Conservation (phyloP, 2,113 vertebrate species). For the Austrofundulus limnaeus region DNA sequence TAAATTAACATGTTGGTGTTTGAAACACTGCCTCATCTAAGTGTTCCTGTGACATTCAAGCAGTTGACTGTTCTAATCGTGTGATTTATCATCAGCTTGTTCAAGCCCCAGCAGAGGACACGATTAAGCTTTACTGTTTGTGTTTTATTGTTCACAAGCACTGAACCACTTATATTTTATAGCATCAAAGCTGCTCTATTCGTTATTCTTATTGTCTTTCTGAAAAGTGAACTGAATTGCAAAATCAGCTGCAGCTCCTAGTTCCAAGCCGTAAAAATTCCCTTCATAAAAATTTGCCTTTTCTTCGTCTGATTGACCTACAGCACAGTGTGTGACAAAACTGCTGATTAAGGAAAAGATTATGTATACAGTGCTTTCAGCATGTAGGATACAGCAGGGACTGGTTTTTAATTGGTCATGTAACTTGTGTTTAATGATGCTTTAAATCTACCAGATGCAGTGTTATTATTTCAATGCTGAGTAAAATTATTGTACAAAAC, state of each 20-base stretch:
- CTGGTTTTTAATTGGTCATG: neutral
- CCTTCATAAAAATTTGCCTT: neutral
- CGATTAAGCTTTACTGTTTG: constrained; percentile 21
- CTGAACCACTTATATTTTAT: constrained; percentile 10
- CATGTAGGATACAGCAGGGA: neutral
- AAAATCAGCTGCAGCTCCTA: neutral
- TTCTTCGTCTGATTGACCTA: neutral
- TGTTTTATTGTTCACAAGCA: neutral
- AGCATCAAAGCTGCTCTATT: constrained; percentile 6
- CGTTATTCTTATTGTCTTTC: constrained; percentile 4
- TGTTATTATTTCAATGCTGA: neutral
- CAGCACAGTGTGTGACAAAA: neutral
- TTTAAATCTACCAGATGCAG: neutral
- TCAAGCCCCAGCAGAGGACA: constrained; percentile 16
- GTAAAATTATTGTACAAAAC: neutral
- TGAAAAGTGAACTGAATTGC: neutral
- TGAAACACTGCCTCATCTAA: constrained; percentile 3
- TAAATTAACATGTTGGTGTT: neutral
- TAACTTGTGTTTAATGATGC: neutral
- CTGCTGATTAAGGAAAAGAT: neutral
- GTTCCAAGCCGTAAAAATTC: neutral
- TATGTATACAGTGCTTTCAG: neutral
- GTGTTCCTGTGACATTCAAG: constrained; percentile 24
- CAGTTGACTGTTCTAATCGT: neutral
- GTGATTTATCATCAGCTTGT: constrained; percentile 15